These are phyloP conservation scores for Philaethria dido DNA, from an alignment of 2,888 invertebrate species.

Conservation along the genomic window DNA sequence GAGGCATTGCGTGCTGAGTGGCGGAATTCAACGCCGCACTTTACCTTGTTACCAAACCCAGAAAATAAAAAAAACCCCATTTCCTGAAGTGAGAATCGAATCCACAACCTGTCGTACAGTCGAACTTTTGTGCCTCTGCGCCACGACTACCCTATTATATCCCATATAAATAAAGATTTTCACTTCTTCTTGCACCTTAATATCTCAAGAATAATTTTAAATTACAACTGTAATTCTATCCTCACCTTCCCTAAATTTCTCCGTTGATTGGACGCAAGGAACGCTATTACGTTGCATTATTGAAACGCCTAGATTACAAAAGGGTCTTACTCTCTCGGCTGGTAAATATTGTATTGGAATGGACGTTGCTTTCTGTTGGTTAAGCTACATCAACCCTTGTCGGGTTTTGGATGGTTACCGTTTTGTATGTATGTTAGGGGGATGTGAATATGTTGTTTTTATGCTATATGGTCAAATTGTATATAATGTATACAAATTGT, in stretches of 20 bases:
- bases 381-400: slow-evolving; percentile 1
- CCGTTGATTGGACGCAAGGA: slow-evolving; percentile 23
- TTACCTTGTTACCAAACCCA: too few relatives aligned
- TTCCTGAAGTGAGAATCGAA: too few relatives aligned
- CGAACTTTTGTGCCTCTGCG: too few relatives aligned
- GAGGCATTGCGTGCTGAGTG: too few relatives aligned
- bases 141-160: neutral
- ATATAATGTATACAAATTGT: too few relatives aligned
- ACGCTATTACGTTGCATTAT: slow-evolving; percentile 28
- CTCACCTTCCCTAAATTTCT: slow-evolving; percentile 21
- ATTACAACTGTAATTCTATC: slow-evolving; percentile 13
- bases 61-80: too few relatives aligned
- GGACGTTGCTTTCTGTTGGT: slow-evolving; percentile 14
- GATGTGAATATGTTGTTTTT: neutral
- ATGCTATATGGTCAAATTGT: neutral
- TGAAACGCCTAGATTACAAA: slow-evolving; percentile 27
- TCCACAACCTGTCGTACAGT: too few relatives aligned
- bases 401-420: neutral
- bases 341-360: slow-evolving; percentile 27
- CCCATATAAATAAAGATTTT: slow-evolving; percentile 11
- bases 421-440: neutral
- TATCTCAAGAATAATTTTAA: slow-evolving; percentile 23
- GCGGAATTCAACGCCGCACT: too few relatives aligned
- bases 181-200: neutral
- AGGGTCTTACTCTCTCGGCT: slow-evolving; percentile 15